Percentiles rank a stretch among this genome's conserved stretches.
These are phyloP conservation scores for Porites evermanni DNA, from an alignment of 92 coral and sea anemone species.

Conservation along the genomic window DNA sequence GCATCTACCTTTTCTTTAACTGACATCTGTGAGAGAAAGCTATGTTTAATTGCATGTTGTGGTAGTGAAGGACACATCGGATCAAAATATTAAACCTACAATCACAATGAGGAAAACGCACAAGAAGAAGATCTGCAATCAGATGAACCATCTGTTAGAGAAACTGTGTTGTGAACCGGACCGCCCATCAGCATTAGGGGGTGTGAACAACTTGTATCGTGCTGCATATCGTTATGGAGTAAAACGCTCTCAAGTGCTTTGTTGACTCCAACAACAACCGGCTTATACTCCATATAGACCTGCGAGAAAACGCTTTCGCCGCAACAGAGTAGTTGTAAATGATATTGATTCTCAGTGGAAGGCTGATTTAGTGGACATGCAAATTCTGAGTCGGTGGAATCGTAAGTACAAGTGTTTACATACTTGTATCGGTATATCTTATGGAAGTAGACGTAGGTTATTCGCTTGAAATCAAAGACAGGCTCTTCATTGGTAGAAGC, in stretches of 20 bases:
- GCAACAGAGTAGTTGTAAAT: slow-evolving; percentile 4
- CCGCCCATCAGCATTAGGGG: no score
- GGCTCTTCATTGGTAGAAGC: slow-evolving; percentile 22
- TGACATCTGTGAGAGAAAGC: no score
- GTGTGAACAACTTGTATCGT: not conserved
- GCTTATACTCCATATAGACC: slow-evolving; percentile 17
- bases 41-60: slow-evolving; percentile 15
- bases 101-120: not conserved
- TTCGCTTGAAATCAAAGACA: slow-evolving; percentile 25
- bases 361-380: not conserved
- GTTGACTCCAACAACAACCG: slow-evolving; percentile 20
- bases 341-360: not conserved
- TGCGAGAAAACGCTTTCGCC: slow-evolving; percentile 8
- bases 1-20: no score
- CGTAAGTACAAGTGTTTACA: slow-evolving; percentile 6
- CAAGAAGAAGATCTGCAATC: not conserved
- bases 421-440: not conserved
- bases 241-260: not conserved
- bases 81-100: not conserved
- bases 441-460: slow-evolving; percentile 25
- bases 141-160: no score
- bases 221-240: slow-evolving; percentile 1
- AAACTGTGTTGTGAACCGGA: no score
- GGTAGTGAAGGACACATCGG: slow-evolving; percentile 15
- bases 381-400: slow-evolving; percentile 1